Evolutionary conservation across 2,113 vertebrate genomes (phyloP).

Genomic region (Copsychus sechellarum): DNA sequence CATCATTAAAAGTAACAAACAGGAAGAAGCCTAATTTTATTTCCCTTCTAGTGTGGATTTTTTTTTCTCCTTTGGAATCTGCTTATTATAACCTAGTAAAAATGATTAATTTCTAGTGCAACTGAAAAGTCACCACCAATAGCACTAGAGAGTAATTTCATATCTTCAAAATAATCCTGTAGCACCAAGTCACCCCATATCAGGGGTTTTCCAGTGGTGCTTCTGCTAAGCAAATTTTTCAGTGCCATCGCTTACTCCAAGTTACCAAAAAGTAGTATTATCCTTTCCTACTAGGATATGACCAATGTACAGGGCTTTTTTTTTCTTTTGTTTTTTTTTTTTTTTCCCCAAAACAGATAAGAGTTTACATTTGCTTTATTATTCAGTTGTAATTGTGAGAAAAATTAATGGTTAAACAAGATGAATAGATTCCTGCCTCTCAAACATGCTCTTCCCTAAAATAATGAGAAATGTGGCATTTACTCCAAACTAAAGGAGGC

Average conservation of each 20-base stretch:
- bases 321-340: not conserved
- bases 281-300: not conserved
- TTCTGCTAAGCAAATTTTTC: not conserved
- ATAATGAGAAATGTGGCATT: not conserved
- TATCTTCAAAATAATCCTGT: not conserved
- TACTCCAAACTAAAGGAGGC: not conserved
- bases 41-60: not conserved
- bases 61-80: not conserved
- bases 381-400: not conserved
- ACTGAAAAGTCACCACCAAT: not conserved
- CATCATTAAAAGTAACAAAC: not conserved
- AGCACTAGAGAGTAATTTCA: not conserved
- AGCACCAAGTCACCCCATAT: not conserved
- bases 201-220: not conserved
- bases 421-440: not conserved
- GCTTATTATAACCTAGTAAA: not conserved
- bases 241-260: not conserved
- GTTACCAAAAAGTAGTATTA: not conserved
- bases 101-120: not conserved
- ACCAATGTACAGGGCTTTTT: not conserved
- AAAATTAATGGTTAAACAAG: not conserved
- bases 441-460: not conserved
- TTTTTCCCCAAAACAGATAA: not conserved
- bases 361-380: not conserved
- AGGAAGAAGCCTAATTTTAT: not conserved